These are phyloP conservation scores for Drosophila littoralis DNA, from an alignment of 1,140 invertebrate species.

Conservation along the genomic window DNA sequence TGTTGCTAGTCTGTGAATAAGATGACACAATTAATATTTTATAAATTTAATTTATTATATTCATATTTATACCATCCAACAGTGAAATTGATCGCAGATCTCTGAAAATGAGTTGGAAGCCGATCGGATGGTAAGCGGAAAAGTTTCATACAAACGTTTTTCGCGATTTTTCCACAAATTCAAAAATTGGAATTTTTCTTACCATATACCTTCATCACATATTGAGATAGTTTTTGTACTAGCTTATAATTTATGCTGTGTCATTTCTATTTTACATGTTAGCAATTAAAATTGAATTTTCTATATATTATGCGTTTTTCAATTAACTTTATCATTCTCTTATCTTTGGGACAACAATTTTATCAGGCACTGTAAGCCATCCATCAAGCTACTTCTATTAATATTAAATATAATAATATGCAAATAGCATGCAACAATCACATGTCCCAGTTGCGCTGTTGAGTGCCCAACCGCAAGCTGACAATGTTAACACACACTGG, in stretches of 20 bases:
- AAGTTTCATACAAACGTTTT: no score
- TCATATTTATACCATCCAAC: background rate
- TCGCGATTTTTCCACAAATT: no score
- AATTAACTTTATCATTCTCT: background rate
- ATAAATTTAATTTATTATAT: background rate
- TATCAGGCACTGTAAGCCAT: slow-evolving; percentile 11
- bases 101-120: no score
- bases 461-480: slow-evolving; percentile 26
- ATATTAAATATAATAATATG: slow-evolving; percentile 59
- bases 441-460: slow-evolving; percentile 33
- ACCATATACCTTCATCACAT: no score
- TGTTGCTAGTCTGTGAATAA: background rate
- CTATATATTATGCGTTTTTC: background rate
- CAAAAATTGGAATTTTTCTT: no score
- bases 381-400: slow-evolving; percentile 53
- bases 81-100: no score
- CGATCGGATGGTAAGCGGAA: no score
- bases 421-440: slow-evolving; percentile 56
- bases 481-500: slow-evolving; percentile 27
- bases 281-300: slow-evolving; percentile 6
- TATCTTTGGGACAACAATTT: background rate
- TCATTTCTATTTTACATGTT: background rate
- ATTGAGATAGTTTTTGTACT: no score
- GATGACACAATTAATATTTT: background rate
- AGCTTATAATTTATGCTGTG: background rate